Evolutionary conservation across 2,113 vertebrate species (phyloP), one percentile per base, ranked within the genome.

Genomic region (Heteronetta atricapilla): DNA sequence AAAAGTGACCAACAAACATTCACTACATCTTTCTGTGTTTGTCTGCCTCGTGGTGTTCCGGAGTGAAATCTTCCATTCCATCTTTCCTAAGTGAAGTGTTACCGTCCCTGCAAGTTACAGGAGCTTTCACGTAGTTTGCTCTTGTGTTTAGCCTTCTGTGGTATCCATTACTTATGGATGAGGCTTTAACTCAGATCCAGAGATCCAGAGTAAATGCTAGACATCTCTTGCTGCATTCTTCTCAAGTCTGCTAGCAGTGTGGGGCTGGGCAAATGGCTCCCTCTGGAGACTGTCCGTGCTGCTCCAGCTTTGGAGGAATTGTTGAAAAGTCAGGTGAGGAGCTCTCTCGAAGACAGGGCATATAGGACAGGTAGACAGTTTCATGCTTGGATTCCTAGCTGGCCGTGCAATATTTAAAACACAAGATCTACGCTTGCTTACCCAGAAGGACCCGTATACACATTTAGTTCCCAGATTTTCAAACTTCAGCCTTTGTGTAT

Each of bases 251-350:
- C 33, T 81, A 11, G 56, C 60, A 31, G 20, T 50, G 44, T 5
- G 4, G 29, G 66, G 48, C 77, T 72, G 79, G 52, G 60, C n/a
- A 73, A 34, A 50, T 44, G 56, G 48, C 42, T 94, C 68, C n/a
- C 46, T 77, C 46, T 93, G 87, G 83, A 89, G 75, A 80, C 69
- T 86, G 48, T 82, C 72, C 63, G 84, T 42, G 74, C 38, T 75
- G 76, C 88, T 94, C 74, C 74, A 89, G 88, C 44, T 75, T 77
- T 50, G 38, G 73, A 89, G 53, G 48, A 86, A 94, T 95, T 93
- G 78, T 40, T 97, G 82, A 88, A 81, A 70, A 90, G 82, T 93
- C 93, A 96, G 89, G 91, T 95, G 88, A 95, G 88, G 78, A 18
- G 9, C 67, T 55, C 58, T 55, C 58, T n/a, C 29, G 3, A 4